A percentile compares a stretch with the other conserved stretches of the same genome.
Conservation (phyloP, 2,888 invertebrate genomes). For the Micropterix aruncella region DNA sequence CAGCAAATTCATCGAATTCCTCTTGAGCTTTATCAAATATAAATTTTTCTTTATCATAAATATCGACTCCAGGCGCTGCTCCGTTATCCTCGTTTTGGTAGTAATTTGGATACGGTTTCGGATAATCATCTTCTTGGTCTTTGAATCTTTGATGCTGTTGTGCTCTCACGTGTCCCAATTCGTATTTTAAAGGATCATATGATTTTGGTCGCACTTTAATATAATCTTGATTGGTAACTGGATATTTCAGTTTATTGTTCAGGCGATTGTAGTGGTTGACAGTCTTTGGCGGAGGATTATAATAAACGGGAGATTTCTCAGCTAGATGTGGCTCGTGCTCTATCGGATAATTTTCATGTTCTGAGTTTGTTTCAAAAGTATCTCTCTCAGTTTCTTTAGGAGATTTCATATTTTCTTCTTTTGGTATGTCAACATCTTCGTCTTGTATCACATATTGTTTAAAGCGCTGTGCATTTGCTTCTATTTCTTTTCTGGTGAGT, state of each 20-base stretch:
- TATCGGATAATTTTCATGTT: constrained; percentile 22
- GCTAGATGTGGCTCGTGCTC: constrained; percentile 28
- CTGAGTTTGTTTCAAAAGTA: constrained; percentile 18
- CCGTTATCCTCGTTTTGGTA: constrained; percentile 19
- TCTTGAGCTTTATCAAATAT: constrained; percentile 26
- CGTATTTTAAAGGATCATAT: constrained; percentile 28
- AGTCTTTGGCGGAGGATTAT: constrained; percentile 17
- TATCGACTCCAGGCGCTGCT: constrained; percentile 37
- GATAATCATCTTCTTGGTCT: constrained; percentile 33
- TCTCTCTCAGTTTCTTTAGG: constrained; percentile 25
- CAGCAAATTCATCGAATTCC: constrained; percentile 23
- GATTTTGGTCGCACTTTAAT: constrained; percentile 29
- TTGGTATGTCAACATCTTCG: constrained; percentile 22
- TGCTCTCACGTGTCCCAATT: constrained; percentile 26
- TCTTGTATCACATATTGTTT: constrained; percentile 26
- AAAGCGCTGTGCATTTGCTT: constrained; percentile 21
- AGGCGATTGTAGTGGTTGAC: constrained; percentile 21
- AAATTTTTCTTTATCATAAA: constrained; percentile 33
- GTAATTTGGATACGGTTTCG: constrained; percentile 19
- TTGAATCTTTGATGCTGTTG: constrained; percentile 30
- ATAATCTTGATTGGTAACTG: constrained; percentile 26
- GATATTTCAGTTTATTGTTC: constrained; percentile 28
- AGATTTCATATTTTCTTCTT: constrained; percentile 27
- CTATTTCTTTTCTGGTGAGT: constrained; percentile 25
- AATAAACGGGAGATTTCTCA: constrained; percentile 27